Percentiles rank a stretch among this genome's conserved stretches.
These are phyloP conservation scores for Trogon surrucura DNA, from an alignment of 2,113 vertebrate genomes.

Conservation along the genomic window DNA sequence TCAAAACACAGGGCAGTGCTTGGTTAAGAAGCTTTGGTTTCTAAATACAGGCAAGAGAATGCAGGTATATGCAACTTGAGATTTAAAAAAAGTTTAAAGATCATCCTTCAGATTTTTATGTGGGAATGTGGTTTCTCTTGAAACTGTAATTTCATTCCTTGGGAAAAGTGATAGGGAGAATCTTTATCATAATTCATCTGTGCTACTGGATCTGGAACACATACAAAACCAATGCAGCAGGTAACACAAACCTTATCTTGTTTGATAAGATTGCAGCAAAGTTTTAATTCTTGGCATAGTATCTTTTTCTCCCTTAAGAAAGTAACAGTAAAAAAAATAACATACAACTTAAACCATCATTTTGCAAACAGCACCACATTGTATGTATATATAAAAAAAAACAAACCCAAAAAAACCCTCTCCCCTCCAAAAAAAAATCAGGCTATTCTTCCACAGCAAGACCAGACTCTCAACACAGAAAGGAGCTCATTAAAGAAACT, in stretches of 20 bases:
- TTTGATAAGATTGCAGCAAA: neutral
- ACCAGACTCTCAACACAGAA: neutral
- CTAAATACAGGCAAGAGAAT: neutral
- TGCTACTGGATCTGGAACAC: neutral
- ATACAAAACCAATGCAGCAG: neutral
- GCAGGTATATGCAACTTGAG: neutral
- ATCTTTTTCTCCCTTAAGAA: neutral
- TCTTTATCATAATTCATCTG: neutral
- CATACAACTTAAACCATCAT: neutral
- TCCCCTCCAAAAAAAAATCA: neutral
- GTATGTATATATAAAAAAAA: neutral
- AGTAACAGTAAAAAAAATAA: neutral
- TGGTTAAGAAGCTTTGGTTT: conserved; percentile 9
- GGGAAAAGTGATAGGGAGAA: conserved; percentile 20
- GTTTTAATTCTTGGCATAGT: neutral
- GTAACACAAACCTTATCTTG: conserved; percentile 13
- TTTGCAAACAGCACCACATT: neutral
- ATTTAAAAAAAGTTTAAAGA: neutral
- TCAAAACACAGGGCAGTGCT: conserved; percentile 14
- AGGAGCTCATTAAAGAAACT: neutral
- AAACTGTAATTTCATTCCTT: conserved; percentile 56
- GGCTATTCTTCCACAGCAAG: neutral
- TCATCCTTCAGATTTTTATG: neutral
- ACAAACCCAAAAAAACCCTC: neutral
- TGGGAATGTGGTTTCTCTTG: neutral